Evolutionary conservation across 2,888 invertebrate species (phyloP).

Genomic region (Mechanitis mazaeus): DNA sequence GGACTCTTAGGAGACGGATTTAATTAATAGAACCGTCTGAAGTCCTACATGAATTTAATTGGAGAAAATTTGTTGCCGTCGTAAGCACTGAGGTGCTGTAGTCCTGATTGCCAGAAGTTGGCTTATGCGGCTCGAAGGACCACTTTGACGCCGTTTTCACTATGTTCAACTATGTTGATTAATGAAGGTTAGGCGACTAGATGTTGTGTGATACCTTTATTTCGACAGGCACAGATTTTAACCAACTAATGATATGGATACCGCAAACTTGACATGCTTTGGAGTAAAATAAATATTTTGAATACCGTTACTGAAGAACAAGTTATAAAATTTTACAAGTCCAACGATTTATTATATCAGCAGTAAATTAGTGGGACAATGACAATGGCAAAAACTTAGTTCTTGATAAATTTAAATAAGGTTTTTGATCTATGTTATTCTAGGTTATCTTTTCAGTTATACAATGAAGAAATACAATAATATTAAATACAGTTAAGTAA

Average conservation of each 20-base stretch:
- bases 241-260: neutral
- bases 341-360: too few relatives aligned
- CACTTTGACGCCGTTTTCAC: slow-evolving; percentile 5
- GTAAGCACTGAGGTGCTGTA: slow-evolving; percentile 26
- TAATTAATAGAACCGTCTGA: slow-evolving; percentile 58
- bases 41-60: slow-evolving; percentile 45
- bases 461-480: too few relatives aligned
- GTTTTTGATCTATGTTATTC: too few relatives aligned
- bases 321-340: too few relatives aligned
- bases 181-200: neutral
- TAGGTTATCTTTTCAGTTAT: too few relatives aligned
- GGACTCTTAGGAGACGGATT: slow-evolving; percentile 46
- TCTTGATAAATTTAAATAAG: too few relatives aligned
- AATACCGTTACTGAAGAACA: too few relatives aligned
- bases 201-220: neutral
- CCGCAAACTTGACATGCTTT: too few relatives aligned
- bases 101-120: slow-evolving; percentile 20
- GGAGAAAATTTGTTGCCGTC: slow-evolving; percentile 43
- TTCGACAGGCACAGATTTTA: neutral
- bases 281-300: too few relatives aligned
- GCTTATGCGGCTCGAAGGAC: slow-evolving; percentile 13
- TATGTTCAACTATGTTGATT: slow-evolving; percentile 2
- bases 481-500: too few relatives aligned
- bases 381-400: too few relatives aligned
- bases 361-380: too few relatives aligned